A percentile compares a stretch with the other conserved stretches of the same genome.
Evolutionary conservation across 2,797 vertebrate genomes (phyloP).

Genomic region (Rhinophrynus dorsalis): DNA sequence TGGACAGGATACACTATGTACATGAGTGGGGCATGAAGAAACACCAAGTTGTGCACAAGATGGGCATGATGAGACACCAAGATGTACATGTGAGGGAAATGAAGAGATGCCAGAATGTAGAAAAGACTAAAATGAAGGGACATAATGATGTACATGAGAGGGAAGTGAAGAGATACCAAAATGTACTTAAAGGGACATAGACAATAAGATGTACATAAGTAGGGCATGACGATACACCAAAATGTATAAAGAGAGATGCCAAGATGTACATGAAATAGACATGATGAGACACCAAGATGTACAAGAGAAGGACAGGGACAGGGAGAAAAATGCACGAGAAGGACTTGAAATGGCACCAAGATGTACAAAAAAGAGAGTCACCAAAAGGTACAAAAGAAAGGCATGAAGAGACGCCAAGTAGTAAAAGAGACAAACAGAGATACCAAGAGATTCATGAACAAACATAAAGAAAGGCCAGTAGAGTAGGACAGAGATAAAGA

Average conservation of each 20-base stretch:
- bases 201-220: no score
- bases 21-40: neutral
- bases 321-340: no score
- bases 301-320: neutral
- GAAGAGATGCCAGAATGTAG: neutral
- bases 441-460: no score
- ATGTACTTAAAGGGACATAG: neutral
- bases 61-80: neutral
- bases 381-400: no score
- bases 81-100: neutral
- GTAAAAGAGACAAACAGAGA: no score
- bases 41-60: neutral
- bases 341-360: no score
- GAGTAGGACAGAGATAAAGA: no score
- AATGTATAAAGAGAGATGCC: no score
- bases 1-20: neutral
- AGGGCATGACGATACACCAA: no score
- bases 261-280: neutral
- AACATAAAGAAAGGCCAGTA: no score
- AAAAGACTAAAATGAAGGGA: neutral
- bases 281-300: neutral
- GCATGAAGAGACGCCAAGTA: no score
- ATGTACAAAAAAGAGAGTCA: no score
- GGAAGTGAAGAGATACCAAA: neutral
- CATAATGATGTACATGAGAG: neutral